These are phyloP conservation scores for Mycteria americana DNA, from an alignment of 2,797 vertebrate species.

Conservation along the genomic window DNA sequence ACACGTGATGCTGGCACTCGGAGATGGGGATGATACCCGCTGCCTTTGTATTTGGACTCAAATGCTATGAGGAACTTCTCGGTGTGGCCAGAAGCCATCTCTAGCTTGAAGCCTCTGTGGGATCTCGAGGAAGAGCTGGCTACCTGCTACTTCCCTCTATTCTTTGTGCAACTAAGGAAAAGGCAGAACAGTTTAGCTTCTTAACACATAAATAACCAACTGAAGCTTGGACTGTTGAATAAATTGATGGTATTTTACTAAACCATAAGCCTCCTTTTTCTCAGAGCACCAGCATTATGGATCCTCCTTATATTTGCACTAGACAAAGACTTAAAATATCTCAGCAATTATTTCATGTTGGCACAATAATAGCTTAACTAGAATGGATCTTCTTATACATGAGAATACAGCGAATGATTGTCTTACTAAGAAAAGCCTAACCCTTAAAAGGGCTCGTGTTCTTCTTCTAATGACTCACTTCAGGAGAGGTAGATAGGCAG, in stretches of 20 bases:
- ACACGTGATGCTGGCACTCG: fast-evolving
- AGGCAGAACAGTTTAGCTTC: neutral
- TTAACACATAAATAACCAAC: neutral
- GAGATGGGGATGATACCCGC: neutral
- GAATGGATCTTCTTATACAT: conserved; percentile 31
- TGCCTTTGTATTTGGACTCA: neutral
- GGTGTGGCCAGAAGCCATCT: neutral
- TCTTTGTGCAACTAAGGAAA: neutral
- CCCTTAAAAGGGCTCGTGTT: conserved; percentile 42
- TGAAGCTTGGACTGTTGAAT: neutral
- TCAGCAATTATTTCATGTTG: conserved; percentile 54
- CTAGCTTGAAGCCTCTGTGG: neutral
- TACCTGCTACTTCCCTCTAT: neutral
- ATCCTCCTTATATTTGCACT: conserved; percentile 46
- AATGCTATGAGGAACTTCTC: neutral
- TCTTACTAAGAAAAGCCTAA: conserved; percentile 64
- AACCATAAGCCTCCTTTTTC: neutral
- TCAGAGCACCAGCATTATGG: neutral
- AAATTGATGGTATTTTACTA: neutral
- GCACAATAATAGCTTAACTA: conserved; percentile 44
- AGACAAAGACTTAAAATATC: conserved; percentile 53
- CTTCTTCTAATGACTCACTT: conserved; percentile 68
- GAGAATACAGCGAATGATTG: conserved; percentile 25
- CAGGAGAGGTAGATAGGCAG: conserved; percentile 59
- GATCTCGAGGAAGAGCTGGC: neutral